A percentile compares a stretch with the other conserved stretches of the same genome.
Evolutionary conservation across 2,113 vertebrate genomes (phyloP).

Genomic region (human): GRCh38 chr4:11017501-11018000

Average conservation of each 20-base stretch:
- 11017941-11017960: accelerated
- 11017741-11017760: not conserved
- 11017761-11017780: not conserved
- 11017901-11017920: not conserved
- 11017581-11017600: too few species aligned
- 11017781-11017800: not conserved
- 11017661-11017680: not conserved
- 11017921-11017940: too few species aligned
- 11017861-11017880: not conserved
- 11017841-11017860: not conserved
- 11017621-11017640: not conserved
- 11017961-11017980: not conserved
- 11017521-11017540: not conserved
- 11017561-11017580: not conserved
- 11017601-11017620: not conserved
- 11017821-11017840: accelerated
- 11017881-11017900: not conserved
- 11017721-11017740: not conserved
- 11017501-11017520: too few species aligned
- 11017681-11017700: not conserved
- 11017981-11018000: accelerated
- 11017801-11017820: not conserved
- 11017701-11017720: not conserved
- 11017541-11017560: not conserved
- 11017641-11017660: not conserved